These are phyloP conservation scores for Drosophila borborema DNA, from an alignment of 2,888 invertebrate species.

Conservation along the genomic window DNA sequence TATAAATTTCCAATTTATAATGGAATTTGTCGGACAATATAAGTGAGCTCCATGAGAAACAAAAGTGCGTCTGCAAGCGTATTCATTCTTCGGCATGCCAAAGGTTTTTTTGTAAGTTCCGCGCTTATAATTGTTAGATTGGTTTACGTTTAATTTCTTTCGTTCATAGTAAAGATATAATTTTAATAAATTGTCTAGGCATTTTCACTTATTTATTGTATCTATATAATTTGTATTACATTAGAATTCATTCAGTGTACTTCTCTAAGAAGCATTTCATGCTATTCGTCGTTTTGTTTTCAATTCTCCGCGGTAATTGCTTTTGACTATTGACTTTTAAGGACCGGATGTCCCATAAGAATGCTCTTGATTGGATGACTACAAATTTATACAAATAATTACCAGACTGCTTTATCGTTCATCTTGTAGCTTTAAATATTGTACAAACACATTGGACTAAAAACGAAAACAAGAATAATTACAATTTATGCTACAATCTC, in stretches of 20 bases:
- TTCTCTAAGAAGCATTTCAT: conserved; percentile 74
- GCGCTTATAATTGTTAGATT: conserved; percentile 22
- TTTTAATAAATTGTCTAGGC: conserved; percentile 72
- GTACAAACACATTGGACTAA: conserved; percentile 77
- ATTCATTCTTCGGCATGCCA: conserved; percentile 40
- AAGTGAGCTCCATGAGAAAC: neutral
- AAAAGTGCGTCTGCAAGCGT: conserved; percentile 27
- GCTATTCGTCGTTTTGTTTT: conserved; percentile 76
- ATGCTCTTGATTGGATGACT: conserved; percentile 44
- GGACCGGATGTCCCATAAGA: conserved; percentile 23
- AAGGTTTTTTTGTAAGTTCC: conserved; percentile 4
- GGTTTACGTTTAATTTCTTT: conserved; percentile 20
- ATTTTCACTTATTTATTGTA: conserved; percentile 69
- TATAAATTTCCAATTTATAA: neutral
- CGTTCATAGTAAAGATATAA: conserved; percentile 28
- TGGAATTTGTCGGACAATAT: conserved; percentile 13
- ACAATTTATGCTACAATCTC: conserved; percentile 70
- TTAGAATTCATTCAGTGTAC: conserved; percentile 59
- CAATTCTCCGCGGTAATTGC: conserved; percentile 71
- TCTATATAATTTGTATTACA: conserved; percentile 62
- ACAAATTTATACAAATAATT: conserved; percentile 52
- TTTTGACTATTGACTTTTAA: conserved; percentile 60
- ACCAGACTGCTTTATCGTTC: conserved; percentile 25
- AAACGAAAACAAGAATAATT: conserved; percentile 69
- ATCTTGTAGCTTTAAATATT: conserved; percentile 44